Base-by-base conservation (phyloP, 2,797 vertebrate species). In the Schizothorax lantsangensis region DNA sequence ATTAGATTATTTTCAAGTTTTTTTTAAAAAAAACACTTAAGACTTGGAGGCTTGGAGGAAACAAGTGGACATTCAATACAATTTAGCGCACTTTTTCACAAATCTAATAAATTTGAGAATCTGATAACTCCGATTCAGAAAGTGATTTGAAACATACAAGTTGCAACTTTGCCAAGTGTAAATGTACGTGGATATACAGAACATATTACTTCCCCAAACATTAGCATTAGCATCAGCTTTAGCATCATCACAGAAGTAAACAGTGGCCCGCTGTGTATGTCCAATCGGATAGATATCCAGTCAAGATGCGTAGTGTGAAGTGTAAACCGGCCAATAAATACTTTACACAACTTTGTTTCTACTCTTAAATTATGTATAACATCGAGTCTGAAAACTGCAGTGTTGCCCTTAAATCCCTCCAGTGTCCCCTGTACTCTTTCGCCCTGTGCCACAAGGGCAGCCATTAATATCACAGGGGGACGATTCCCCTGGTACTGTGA, bases 391-490 rank as follows among this genome's bases (percentile, higher is more conserved):
- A 47, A 80, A 30, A 85, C 92, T 91, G 90, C 93, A 91, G 90
- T 93, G 92, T 91, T 93, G 91, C 89, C 91, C 86, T 30, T 81
- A 84, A 88, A 84, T 75, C 26, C 82, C 93, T 91, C 91, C 89
- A 43, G 88, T 84, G 91, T 90, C 90, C 90, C 89, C 92, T 90
- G 59, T 93, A 93, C 93, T 93, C 93, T 93, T 93, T 94, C 91
- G 91, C 93, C 90, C 84, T 79, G 45, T 91, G 90, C 90, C 59
- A 92, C 93, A 94, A 94, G 93, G 93, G 91, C 91, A 83, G 85
- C 92, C 95, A 95, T 95, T 95, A 94, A 95, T 96, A 95, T 95
- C 93, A 87, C 84, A 73, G 89, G 89, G 88, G 87, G 89, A 90
- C 83, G 90, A 94, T 94, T 95, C 94, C 94, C 94, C 90, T 89